Conservation (phyloP, 2,888 invertebrate species). For the Eupithecia inturbata region DNA sequence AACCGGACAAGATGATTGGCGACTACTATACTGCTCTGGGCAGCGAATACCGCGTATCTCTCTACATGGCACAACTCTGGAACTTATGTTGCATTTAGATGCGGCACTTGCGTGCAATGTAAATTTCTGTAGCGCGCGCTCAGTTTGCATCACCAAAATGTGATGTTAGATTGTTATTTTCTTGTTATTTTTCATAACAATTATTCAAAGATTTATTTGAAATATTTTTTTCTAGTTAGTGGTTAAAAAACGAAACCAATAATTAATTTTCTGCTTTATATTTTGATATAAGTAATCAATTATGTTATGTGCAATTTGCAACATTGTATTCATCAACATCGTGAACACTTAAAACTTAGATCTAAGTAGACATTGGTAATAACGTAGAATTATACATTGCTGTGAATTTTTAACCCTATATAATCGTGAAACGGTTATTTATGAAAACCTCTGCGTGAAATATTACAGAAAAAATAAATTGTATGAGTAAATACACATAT, state of each 20-base stretch:
- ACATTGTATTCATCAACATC: slow-evolving; percentile 1
- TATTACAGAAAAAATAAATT: slow-evolving; percentile 21
- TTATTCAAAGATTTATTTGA: slow-evolving; percentile 29
- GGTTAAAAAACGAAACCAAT: slow-evolving; percentile 12
- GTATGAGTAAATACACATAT: slow-evolving; percentile 12
- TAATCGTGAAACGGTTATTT: slow-evolving; percentile 30
- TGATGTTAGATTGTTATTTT: slow-evolving; percentile 32
- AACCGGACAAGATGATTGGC: too few relatives aligned
- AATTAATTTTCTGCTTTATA: slow-evolving; percentile 7
- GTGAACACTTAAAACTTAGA: not conserved
- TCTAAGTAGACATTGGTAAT: slow-evolving; percentile 15
- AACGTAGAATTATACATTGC: slow-evolving; percentile 7
- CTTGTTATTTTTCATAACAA: slow-evolving; percentile 33
- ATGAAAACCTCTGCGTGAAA: slow-evolving; percentile 3
- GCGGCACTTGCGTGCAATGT: not conserved
- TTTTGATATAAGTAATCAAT: not conserved
- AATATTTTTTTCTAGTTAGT: slow-evolving; percentile 32
- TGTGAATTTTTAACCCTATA: slow-evolving; percentile 9
- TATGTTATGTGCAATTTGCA: not conserved
- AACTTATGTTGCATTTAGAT: not conserved
- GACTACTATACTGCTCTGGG: not conserved
- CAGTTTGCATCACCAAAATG: slow-evolving; percentile 16
- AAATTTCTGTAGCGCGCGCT: not conserved
- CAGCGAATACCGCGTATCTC: not conserved
- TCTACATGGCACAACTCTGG: not conserved